Evolutionary conservation across 1,140 invertebrate genomes (phyloP), one percentile per base, ranked within the genome.

Genomic region (Lerema accius): DNA sequence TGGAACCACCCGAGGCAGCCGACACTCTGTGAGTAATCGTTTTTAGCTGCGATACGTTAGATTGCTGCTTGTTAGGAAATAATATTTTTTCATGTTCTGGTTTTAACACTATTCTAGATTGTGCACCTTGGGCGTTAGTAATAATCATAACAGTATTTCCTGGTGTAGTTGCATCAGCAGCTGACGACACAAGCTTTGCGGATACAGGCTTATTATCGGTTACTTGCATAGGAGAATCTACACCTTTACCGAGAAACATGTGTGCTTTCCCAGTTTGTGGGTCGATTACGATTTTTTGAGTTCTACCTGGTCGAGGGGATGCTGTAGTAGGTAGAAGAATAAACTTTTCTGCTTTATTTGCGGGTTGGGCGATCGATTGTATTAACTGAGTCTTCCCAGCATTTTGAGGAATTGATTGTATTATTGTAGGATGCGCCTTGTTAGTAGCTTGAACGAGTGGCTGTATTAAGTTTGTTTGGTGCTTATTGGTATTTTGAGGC

Each of bases 101-200:
- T 26, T 92, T 93, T 10, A 94, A 72, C 1, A 93, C 80, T 53
- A 93, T 90, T 65, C 91, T 84, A 17, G 92, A 92, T 61, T 93
- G 92, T 16, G 91, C 83, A 32, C 92, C 92, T 65, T 93, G 92
- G 32, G 92, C 86, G 67, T 93, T 92, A 0, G 93, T 93, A 17
- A 94, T 88, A 28, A 93, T 93, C 92, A 94, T 93, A 6, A 93
- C 91, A 40, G 93, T 93, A 69, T 74, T 78, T 23, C 80, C 81
- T 14, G 84, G 70, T 42, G 77, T 59, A 56, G 28, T 82, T 60
- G 86, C 45, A 45, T 83, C 76, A 6, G 82, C 67, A 7, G 76
- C 67, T 0, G 80, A 77, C 4, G 83, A 78, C 65, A 89, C 63
- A 32, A 89, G 67, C 67, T 86, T 94, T 82, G 53, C 93, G 71